Percentiles rank a stretch among this genome's conserved stretches.
phyloP scores from a whole-genome alignment of 2,888 invertebrate species.

The Julus scandinavius region DNA sequence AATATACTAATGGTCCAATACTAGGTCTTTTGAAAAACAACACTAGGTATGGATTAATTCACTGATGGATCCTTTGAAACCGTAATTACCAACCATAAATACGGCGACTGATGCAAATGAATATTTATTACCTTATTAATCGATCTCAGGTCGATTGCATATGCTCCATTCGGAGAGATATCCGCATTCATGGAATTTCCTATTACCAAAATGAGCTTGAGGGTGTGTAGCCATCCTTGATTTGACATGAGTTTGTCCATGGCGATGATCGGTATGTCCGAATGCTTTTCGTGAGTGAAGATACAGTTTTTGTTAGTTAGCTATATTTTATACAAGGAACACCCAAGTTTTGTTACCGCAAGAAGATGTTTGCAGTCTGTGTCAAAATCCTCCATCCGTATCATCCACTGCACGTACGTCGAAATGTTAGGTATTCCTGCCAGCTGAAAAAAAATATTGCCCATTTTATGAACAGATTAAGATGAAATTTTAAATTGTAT shows the following conservation, averaged over 20 bases:
- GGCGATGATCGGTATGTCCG: background rate
- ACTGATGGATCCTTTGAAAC: no score
- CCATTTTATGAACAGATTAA: no score
- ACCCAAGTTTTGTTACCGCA: background rate
- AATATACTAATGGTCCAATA: no score
- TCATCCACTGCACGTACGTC: conserved; percentile 29
- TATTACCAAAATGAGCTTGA: background rate
- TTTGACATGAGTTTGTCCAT: background rate
- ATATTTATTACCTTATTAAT: conserved; percentile 3
- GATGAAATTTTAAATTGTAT: no score
- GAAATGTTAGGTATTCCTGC: background rate
- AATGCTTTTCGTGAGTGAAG: background rate
- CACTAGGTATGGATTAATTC: no score
- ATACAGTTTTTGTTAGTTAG: background rate
- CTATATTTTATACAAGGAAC: no score
- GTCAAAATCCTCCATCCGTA: conserved; percentile 3
- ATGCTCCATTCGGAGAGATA: background rate
- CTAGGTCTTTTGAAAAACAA: no score
- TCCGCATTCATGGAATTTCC: conserved; percentile 35
- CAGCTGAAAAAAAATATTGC: background rate
- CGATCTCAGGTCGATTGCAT: background rate
- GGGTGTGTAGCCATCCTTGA: background rate
- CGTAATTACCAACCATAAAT: no score
- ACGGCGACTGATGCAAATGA: background rate
- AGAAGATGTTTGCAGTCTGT: background rate